Evolutionary conservation across 2,888 invertebrate genomes (phyloP).

Genomic region (Teleogryllus oceanicus): DNA sequence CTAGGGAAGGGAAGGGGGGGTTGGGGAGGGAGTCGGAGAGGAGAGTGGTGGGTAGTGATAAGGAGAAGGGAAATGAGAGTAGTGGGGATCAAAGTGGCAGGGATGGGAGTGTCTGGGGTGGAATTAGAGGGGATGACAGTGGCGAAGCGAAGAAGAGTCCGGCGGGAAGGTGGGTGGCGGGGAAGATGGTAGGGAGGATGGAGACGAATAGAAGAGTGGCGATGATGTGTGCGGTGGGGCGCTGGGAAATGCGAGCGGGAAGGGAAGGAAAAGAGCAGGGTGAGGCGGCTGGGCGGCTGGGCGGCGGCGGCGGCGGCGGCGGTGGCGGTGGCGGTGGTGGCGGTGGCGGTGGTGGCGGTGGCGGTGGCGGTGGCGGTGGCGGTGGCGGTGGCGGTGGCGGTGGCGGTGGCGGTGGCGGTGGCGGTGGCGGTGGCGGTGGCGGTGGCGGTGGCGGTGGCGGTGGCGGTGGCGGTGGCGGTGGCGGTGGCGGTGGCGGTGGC

Average conservation of each 20-base stretch:
- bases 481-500: neutral
- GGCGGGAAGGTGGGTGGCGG: neutral
- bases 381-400: neutral
- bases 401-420: neutral
- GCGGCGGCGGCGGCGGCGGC: neutral
- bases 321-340: neutral
- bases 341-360: neutral
- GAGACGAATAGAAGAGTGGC: neutral
- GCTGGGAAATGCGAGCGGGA: neutral
- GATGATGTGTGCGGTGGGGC: neutral
- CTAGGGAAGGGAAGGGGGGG: too few relatives aligned
- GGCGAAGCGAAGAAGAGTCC: neutral
- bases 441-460: neutral
- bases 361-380: neutral
- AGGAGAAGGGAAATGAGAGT: too few relatives aligned
- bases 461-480: neutral
- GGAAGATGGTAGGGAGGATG: neutral
- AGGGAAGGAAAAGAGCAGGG: neutral
- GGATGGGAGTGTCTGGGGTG: too few relatives aligned
- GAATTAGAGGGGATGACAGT: too few relatives aligned
- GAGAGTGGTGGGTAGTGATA: too few relatives aligned
- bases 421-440: neutral
- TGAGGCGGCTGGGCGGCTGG: neutral
- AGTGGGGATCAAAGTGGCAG: too few relatives aligned
- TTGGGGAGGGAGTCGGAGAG: too few relatives aligned